phyloP scores from a whole-genome alignment of 2,888 invertebrate species.

The Himalopsyche japonica region DNA sequence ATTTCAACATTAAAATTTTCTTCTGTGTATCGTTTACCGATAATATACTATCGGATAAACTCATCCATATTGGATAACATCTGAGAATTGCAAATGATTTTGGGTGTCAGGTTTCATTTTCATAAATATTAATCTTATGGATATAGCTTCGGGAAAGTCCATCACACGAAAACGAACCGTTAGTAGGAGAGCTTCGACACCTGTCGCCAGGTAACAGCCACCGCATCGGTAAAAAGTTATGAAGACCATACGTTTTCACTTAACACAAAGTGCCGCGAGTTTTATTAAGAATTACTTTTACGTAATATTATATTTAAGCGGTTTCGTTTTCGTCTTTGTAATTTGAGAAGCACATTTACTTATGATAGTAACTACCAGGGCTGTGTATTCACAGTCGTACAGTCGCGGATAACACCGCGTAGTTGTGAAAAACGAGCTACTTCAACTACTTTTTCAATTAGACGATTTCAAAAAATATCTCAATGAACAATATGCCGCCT shows the following conservation, averaged over 20 bases:
- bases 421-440: too few species aligned
- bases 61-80: too few species aligned
- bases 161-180: not conserved
- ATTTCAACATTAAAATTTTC: too few species aligned
- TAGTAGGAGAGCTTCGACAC: not conserved
- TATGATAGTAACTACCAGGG: too few species aligned
- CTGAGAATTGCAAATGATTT: not conserved
- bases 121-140: not conserved
- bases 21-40: too few species aligned
- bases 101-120: not conserved
- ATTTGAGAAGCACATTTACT: too few species aligned
- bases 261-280: not conserved
- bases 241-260: not conserved
- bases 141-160: not conserved
- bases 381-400: too few species aligned
- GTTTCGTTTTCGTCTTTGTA: not conserved
- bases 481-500: too few species aligned
- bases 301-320: not conserved
- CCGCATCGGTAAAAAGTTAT: not conserved
- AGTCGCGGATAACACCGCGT: too few species aligned
- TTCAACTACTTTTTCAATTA: too few species aligned
- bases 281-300: not conserved
- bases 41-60: too few species aligned
- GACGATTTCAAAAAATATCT: too few species aligned
- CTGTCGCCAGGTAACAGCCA: not conserved